Percentiles rank a stretch among this genome's conserved stretches.
These are phyloP conservation scores for Eremobia ochroleuca DNA, from an alignment of 2,888 invertebrate species.

Conservation along the genomic window DNA sequence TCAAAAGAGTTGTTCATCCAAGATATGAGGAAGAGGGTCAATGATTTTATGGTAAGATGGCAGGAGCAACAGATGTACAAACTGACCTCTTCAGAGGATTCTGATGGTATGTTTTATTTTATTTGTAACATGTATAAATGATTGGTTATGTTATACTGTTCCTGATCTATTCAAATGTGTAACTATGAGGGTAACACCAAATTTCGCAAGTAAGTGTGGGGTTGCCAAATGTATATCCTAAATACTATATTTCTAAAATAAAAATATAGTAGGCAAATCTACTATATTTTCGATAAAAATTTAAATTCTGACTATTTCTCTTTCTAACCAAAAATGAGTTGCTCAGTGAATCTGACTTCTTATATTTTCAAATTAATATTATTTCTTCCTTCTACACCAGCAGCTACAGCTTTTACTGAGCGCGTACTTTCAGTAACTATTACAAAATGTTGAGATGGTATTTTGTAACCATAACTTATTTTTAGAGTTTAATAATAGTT, in stretches of 20 bases:
- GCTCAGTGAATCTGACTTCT: not conserved
- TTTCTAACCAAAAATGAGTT: not conserved
- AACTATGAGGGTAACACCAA: not conserved
- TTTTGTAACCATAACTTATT: too few relatives aligned
- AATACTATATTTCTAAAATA: too few relatives aligned
- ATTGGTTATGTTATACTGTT: not conserved
- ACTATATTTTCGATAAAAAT: too few relatives aligned
- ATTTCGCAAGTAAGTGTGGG: too few relatives aligned
- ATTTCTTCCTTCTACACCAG: too few relatives aligned
- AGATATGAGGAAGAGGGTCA: slow-evolving; percentile 77
- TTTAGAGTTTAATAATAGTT: too few relatives aligned
- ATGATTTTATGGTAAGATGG: slow-evolving; percentile 80
- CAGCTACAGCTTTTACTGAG: too few relatives aligned
- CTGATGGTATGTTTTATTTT: slow-evolving; percentile 32
- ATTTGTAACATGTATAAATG: not conserved
- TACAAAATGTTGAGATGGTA: too few relatives aligned
- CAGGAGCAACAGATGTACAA: slow-evolving; percentile 77
- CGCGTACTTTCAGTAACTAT: too few relatives aligned
- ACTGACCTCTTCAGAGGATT: slow-evolving; percentile 53
- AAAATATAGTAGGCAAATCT: too few relatives aligned
- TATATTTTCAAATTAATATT: not conserved
- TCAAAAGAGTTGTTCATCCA: slow-evolving; percentile 73
- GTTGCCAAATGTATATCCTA: too few relatives aligned
- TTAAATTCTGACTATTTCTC: too few relatives aligned
- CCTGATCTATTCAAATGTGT: not conserved